Conservation (phyloP, 2,797 vertebrate species). For the Myotis vivesi region DNA sequence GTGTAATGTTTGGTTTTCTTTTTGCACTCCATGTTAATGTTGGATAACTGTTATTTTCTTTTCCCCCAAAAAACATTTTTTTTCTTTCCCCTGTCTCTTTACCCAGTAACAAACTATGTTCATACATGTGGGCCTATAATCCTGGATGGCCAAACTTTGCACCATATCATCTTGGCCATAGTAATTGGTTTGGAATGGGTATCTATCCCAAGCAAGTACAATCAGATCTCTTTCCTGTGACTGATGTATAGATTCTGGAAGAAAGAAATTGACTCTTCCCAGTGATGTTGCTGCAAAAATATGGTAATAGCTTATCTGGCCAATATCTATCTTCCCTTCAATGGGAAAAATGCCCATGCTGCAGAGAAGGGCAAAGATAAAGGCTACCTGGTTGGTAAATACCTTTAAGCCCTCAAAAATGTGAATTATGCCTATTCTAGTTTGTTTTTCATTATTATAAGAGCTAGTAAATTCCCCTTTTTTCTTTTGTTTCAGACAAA, state of each 20-base stretch:
- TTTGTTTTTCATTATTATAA: neutral
- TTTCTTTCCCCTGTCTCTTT: neutral
- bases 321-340: neutral
- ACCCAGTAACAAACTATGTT: neutral
- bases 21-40: neutral
- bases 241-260: neutral
- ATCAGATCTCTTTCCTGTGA: neutral
- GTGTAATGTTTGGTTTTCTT: neutral
- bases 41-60: neutral
- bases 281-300: neutral
- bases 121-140: neutral
- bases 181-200: neutral
- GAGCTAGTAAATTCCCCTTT: neutral
- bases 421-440: neutral
- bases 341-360: neutral
- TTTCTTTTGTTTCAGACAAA: constrained; percentile 15
- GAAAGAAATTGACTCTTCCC: neutral
- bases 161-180: neutral
- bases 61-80: neutral
- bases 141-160: neutral
- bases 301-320: neutral
- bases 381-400: neutral
- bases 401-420: neutral
- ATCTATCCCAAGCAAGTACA: neutral
- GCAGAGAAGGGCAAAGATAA: neutral